Evolutionary conservation across 1,140 invertebrate species (phyloP).

Genomic region (Drosophila kurseongensis): DNA sequence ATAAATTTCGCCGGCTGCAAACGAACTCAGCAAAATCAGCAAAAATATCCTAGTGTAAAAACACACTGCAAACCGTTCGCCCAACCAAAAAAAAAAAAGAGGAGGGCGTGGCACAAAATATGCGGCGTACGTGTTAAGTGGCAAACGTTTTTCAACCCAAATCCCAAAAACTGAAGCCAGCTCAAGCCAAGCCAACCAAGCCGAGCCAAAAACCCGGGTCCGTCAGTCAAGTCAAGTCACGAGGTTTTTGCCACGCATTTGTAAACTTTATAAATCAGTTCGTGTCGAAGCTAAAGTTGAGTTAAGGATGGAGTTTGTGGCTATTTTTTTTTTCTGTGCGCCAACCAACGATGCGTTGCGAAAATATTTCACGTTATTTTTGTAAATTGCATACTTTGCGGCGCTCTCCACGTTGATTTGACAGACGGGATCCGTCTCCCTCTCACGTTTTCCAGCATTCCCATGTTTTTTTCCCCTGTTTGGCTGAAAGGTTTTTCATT

Average conservation of each 20-base stretch:
- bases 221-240: slow-evolving; percentile 67
- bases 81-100: background rate
- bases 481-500: slow-evolving; percentile 16
- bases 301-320: slow-evolving; percentile 9
- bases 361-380: slow-evolving; percentile 68
- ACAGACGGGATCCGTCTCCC: slow-evolving; percentile 25
- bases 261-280: slow-evolving; percentile 83
- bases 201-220: slow-evolving; percentile 13
- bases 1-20: slow-evolving; percentile 68
- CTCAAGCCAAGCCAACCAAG: slow-evolving; percentile 20
- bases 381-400: slow-evolving; percentile 65
- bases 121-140: slow-evolving; percentile 82
- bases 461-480: background rate
- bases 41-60: slow-evolving; percentile 72
- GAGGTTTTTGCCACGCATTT: slow-evolving; percentile 80
- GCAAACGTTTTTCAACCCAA: slow-evolving; percentile 79
- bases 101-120: slow-evolving; percentile 70
- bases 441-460: background rate
- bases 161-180: slow-evolving; percentile 52
- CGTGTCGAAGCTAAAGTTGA: slow-evolving; percentile 73
- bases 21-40: slow-evolving; percentile 73
- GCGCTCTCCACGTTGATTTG: slow-evolving; percentile 54
- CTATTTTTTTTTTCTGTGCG: background rate
- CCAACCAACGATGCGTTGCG: slow-evolving; percentile 53
- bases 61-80: slow-evolving; percentile 21